phyloP scores from a whole-genome alignment of 1,140 invertebrate species.

The Venustaconcha ellipsiformis region DNA sequence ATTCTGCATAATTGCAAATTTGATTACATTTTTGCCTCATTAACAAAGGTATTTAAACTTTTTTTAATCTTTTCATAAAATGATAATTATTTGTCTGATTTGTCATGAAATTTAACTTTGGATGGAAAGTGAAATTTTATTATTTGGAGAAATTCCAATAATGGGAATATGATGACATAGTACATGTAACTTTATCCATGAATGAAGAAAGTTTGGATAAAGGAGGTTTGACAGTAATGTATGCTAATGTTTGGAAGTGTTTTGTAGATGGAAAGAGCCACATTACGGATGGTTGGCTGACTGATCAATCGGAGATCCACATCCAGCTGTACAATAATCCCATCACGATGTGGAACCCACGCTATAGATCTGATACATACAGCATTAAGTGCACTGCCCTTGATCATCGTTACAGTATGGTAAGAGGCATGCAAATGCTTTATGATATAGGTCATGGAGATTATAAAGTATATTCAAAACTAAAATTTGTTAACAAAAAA shows the following conservation, averaged over 20 bases:
- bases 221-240: conserved; percentile 33
- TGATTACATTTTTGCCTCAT: no score
- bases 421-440: background rate
- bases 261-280: conserved; percentile 74
- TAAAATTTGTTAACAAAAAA: no score
- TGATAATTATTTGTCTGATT: no score
- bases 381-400: conserved; percentile 63
- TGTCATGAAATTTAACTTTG: no score
- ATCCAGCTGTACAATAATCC: conserved; percentile 81
- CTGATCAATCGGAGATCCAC: conserved; percentile 86
- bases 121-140: no score
- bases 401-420: conserved; percentile 70
- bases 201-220: conserved; percentile 16
- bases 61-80: no score
- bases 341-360: conserved; percentile 81
- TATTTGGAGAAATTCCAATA: no score
- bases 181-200: background rate
- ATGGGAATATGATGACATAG: no score
- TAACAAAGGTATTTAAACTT: no score
- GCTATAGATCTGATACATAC: conserved; percentile 71
- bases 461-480: no score
- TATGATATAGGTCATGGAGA: no score
- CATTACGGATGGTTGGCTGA: conserved; percentile 88
- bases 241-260: background rate
- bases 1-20: no score